Evolutionary conservation across 2,888 invertebrate genomes (phyloP).

Genomic region (Eudasyphora cyanicolor): DNA sequence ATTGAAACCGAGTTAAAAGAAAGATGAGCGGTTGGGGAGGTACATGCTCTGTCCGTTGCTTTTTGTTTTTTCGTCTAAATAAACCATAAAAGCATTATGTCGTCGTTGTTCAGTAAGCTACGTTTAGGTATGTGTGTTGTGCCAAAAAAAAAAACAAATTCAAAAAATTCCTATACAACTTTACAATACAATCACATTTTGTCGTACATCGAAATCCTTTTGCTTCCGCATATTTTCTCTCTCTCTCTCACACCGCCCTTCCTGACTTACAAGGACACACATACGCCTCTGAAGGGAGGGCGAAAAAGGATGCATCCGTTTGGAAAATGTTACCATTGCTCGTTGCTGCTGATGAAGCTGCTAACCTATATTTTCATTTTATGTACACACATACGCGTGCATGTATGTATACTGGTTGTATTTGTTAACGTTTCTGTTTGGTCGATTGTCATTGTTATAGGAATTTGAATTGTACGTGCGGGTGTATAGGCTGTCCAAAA

Average conservation of each 20-base stretch:
- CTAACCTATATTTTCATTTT: not conserved
- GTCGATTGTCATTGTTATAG: not conserved
- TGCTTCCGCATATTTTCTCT: not conserved
- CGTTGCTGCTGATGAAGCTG: not conserved
- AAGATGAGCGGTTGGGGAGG: not conserved
- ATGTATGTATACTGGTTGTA: too few relatives aligned
- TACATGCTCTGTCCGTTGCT: not conserved
- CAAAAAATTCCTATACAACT: not conserved
- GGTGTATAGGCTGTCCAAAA: not conserved
- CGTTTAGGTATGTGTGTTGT: not conserved
- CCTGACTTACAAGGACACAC: not conserved
- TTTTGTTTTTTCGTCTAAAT: slow-evolving; percentile 9
- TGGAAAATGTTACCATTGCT: not conserved
- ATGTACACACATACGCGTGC: too few relatives aligned
- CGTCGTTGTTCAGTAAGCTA: slow-evolving; percentile 3
- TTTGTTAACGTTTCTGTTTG: not conserved
- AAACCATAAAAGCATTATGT: slow-evolving; percentile 21
- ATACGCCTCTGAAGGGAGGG: not conserved
- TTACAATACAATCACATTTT: slow-evolving; percentile 13
- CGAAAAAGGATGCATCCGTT: not conserved
- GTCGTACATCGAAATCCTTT: not conserved
- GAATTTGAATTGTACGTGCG: not conserved
- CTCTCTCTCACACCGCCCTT: not conserved
- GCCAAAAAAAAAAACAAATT: not conserved
- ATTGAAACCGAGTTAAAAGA: too few relatives aligned